Base-by-base conservation (phyloP, 2,888 invertebrate genomes). In the Lasius platythorax region DNA sequence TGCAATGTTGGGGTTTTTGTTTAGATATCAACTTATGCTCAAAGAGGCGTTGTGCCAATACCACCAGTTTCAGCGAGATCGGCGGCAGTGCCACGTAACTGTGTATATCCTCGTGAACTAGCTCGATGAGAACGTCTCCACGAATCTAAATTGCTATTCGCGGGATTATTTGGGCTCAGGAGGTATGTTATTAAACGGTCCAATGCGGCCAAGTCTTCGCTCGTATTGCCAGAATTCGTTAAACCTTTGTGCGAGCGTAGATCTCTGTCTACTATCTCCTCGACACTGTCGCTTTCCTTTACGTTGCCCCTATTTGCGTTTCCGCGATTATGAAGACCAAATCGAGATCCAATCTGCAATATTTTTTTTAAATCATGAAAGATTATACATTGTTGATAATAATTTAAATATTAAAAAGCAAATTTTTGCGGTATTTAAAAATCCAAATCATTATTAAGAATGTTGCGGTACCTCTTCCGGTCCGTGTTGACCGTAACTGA, bases 401-500 rank as follows among this genome's bases (percentile, higher is more conserved):
- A n/a, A 64, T 64, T 37, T 28, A 68, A 6, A 40, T 43, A 40
- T 43, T 68, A 12, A 2, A 50, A 53, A n/a, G n/a, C 8, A 53
- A n/a, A 8, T 53, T 50, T 50, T 50, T 50, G 6, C 0, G 8
- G 0, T 50, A 53, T n/a, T 50, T 53, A n/a, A 53, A 53, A n/a
- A 53, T n/a, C 8, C n/a, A n/a, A 53, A n/a, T 43, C 3, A 76
- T 50, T 50, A 33, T 23, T n/a, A 56, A 56, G 15, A n/a, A 33
- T 18, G 15, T 12, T 76, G 1, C 85, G 91, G 92, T 95, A 97
- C 97, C 95, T 97, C 97, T 56, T 97, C 97, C 23, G 96, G 96
- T 61, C 96, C 96, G 90, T 97, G 97, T 88, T 96, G 97, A 61
- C 97, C 97, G 92, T 97, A 97, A 92, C 97, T 97, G 95, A 97